Conservation (phyloP, 2,113 vertebrate species). For the Sceloporus undulatus region DNA sequence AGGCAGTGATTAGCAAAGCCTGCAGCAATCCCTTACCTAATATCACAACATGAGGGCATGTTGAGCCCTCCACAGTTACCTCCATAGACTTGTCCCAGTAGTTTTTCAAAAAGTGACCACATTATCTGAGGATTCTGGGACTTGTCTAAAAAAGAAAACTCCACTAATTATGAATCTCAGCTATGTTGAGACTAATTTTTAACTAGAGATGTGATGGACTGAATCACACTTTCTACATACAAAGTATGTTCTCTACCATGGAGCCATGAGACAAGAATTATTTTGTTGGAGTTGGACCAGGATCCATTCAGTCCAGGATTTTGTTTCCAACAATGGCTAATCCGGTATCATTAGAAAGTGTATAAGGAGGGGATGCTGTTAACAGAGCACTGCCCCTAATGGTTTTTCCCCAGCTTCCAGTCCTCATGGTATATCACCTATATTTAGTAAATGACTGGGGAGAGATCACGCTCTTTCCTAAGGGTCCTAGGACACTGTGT, state of each 20-base stretch:
- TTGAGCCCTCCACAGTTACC: too few relatives aligned
- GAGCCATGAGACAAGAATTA: not conserved
- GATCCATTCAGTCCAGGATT: not conserved
- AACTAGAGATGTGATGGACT: not conserved
- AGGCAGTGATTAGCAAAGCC: not conserved
- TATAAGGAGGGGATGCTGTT: not conserved
- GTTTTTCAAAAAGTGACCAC: too few relatives aligned
- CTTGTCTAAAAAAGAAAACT: not conserved
- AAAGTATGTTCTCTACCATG: not conserved
- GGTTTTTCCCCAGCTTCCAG: not conserved
- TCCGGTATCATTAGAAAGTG: not conserved
- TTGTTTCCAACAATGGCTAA: not conserved
- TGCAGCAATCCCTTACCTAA: too few relatives aligned
- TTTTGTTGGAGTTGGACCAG: too few relatives aligned
- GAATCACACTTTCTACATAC: not conserved
- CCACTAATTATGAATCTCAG: not conserved
- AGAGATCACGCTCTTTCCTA: not conserved
- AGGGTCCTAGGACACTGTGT: too few relatives aligned
- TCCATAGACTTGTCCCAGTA: too few relatives aligned
- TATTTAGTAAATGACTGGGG: not conserved
- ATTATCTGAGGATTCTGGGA: too few relatives aligned
- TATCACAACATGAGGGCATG: too few relatives aligned
- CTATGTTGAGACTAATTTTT: not conserved
- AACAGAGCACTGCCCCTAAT: not conserved
- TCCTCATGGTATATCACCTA: not conserved